A percentile compares a stretch with the other conserved stretches of the same genome.
phyloP scores from a whole-genome alignment of 2,888 invertebrate species.

The Dexiosoma caninum region DNA sequence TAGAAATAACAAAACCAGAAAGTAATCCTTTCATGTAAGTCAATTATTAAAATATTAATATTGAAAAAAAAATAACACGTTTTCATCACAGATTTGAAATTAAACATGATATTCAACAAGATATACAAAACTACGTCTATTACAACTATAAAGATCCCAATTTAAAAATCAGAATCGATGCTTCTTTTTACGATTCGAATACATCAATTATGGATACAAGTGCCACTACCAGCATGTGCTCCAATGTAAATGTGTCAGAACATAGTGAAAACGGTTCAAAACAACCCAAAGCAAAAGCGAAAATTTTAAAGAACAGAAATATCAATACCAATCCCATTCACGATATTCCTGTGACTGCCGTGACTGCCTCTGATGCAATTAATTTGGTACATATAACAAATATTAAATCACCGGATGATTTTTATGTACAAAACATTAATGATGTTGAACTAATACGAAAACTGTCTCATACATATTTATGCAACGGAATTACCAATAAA shows the following conservation, averaged over 20 bases:
- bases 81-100: constrained; percentile 65
- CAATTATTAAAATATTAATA: background rate
- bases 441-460: constrained; percentile 58
- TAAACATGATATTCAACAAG: constrained; percentile 56
- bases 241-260: background rate
- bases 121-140: constrained; percentile 60
- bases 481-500: constrained; percentile 55
- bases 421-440: constrained; percentile 78
- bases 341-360: background rate
- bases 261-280: background rate
- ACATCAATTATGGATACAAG: constrained; percentile 46
- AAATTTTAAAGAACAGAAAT: background rate
- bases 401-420: constrained; percentile 81
- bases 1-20: constrained; percentile 66
- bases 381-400: constrained; percentile 78
- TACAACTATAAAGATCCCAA: constrained; percentile 67
- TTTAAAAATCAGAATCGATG: constrained; percentile 65
- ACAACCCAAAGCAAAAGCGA: too few relatives aligned
- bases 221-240: background rate
- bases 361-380: background rate
- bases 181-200: constrained; percentile 65
- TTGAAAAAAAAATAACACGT: background rate
- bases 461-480: constrained; percentile 65
- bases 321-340: background rate
- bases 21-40: constrained; percentile 71